These are phyloP conservation scores for Gadus chalcogrammus DNA, from an alignment of 2,113 vertebrate genomes.

Conservation along the genomic window DNA sequence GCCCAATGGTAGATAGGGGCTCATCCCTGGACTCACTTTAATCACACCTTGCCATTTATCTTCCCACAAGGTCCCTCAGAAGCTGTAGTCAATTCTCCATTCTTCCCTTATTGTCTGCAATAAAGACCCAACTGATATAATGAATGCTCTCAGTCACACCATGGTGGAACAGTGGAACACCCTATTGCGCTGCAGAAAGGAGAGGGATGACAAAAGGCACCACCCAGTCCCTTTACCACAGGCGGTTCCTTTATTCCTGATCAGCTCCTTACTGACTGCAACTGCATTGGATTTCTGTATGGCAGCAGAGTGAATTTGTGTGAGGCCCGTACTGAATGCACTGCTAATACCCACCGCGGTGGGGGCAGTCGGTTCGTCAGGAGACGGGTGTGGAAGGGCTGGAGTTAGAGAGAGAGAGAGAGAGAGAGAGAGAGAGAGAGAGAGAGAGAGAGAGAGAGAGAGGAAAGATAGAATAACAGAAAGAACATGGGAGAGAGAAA, in stretches of 20 bases:
- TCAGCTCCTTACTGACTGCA: conserved; percentile 35
- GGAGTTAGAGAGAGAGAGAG: conserved; percentile 36
- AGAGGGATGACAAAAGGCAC: background rate
- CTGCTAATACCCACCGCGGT: conserved; percentile 49
- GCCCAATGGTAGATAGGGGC: too few relatives aligned
- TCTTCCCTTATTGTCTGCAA: too few relatives aligned
- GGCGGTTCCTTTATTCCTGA: conserved; percentile 29
- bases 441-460: conserved; percentile 22
- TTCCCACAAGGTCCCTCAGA: conserved; percentile 24
- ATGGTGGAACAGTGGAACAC: background rate
- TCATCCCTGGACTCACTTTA: conserved; percentile 34
- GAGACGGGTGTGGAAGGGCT: conserved; percentile 10
- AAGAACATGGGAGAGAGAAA: too few relatives aligned
- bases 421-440: conserved; percentile 2
- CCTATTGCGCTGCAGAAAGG: background rate
- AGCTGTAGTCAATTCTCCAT: too few relatives aligned
- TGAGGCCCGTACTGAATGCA: conserved; percentile 54
- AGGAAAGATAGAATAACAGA: background rate
- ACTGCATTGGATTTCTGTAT: conserved; percentile 52
- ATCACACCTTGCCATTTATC: conserved; percentile 6
- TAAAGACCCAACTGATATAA: background rate
- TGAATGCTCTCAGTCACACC: conserved; percentile 27
- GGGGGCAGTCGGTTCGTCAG: conserved; percentile 39
- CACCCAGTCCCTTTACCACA: too few relatives aligned
- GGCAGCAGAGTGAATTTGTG: conserved; percentile 40